Evolutionary conservation across 2,797 vertebrate genomes (phyloP).

Genomic region (Coilia nasus): DNA sequence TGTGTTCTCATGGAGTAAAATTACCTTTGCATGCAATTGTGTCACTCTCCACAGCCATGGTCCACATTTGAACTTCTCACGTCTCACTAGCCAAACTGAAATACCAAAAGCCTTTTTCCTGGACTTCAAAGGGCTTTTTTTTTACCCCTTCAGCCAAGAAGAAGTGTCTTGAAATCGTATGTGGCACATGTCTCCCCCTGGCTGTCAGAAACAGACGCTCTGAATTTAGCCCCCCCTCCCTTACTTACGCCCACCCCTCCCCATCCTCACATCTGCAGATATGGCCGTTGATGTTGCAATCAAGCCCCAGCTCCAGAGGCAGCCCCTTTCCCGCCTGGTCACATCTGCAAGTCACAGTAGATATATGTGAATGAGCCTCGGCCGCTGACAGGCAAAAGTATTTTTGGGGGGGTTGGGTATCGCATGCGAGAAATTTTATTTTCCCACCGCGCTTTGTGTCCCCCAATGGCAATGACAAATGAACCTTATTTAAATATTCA

Average conservation of each 20-base stretch:
- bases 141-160: not conserved
- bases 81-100: not conserved
- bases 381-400: slow-evolving; percentile 18
- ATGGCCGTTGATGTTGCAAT: not conserved
- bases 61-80: not conserved
- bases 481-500: slow-evolving; percentile 71
- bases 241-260: not conserved
- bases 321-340: not conserved
- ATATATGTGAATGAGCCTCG: slow-evolving; percentile 17
- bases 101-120: not conserved
- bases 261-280: not conserved
- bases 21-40: slow-evolving; percentile 17
- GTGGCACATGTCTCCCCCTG: slow-evolving; percentile 19
- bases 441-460: slow-evolving; percentile 68
- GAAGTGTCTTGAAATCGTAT: not conserved
- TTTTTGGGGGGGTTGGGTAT: slow-evolving; percentile 6
- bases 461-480: slow-evolving; percentile 60
- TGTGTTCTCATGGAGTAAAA: not conserved
- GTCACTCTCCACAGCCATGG: not conserved
- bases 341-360: slow-evolving; percentile 20
- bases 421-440: slow-evolving; percentile 63
- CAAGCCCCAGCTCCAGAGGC: not conserved
- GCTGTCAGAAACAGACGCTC: slow-evolving; percentile 8
- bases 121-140: not conserved
- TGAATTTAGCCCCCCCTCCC: not conserved